phyloP scores from a whole-genome alignment of 2,888 invertebrate genomes.

The Rhyacophila evoluta region DNA sequence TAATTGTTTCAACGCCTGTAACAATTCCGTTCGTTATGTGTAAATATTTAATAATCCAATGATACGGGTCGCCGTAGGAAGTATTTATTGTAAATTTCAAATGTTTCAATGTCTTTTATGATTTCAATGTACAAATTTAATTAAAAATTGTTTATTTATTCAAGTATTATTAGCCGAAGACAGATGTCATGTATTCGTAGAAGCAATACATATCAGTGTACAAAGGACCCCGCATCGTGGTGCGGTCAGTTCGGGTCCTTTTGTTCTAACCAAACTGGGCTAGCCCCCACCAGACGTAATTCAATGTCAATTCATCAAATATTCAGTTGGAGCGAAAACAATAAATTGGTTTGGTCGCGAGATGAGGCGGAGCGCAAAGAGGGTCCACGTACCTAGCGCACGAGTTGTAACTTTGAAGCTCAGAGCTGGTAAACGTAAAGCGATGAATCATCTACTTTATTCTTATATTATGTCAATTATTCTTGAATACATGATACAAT shows the following conservation, averaged over 20 bases:
- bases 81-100: too few species aligned
- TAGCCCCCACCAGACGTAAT: conserved; percentile 36
- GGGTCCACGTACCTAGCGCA: background rate
- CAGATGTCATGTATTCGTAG: conserved; percentile 29
- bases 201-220: conserved; percentile 40
- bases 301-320: conserved; percentile 54
- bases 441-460: too few species aligned
- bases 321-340: conserved; percentile 49
- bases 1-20: too few species aligned
- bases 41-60: too few species aligned
- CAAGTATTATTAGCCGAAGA: background rate
- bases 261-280: conserved; percentile 46
- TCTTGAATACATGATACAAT: too few species aligned
- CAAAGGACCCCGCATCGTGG: conserved; percentile 34
- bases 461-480: too few species aligned
- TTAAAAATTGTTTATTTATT: background rate
- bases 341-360: conserved; percentile 44
- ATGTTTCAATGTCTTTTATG: too few species aligned
- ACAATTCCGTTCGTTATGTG: too few species aligned
- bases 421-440: background rate
- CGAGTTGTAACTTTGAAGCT: background rate
- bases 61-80: too few species aligned
- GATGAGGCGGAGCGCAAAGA: conserved; percentile 19
- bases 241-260: conserved; percentile 28
- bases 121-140: too few species aligned